Conservation (phyloP, 2,113 vertebrate genomes). For the Chascanopsetta lugubris region DNA sequence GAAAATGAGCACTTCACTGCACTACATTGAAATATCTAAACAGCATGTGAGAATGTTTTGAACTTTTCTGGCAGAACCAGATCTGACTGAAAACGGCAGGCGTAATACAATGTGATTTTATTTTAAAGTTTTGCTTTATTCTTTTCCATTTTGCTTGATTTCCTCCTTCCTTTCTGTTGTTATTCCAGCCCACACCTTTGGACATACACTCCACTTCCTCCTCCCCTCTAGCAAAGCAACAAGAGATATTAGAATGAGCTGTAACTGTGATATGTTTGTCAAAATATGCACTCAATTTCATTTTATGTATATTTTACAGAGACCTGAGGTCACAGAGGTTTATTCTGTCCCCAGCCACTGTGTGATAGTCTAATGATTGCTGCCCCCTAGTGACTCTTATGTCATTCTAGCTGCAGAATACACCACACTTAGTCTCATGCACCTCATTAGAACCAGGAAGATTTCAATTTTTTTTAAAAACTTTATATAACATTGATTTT, state of each 20-base stretch:
- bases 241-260: background rate
- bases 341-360: background rate
- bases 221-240: background rate
- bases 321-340: background rate
- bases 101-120: no score
- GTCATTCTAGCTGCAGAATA: slow-evolving; percentile 10
- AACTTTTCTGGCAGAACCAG: background rate
- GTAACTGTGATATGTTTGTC: background rate
- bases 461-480: no score
- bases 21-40: background rate
- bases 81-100: background rate
- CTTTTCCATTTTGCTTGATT: no score
- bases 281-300: background rate
- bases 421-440: background rate
- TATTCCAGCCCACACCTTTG: slow-evolving; percentile 1
- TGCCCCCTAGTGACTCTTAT: slow-evolving; percentile 80
- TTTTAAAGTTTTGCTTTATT: no score
- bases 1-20: background rate
- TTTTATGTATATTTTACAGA: background rate
- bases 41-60: slow-evolving; percentile 6
- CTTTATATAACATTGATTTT: no score
- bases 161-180: background rate
- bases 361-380: slow-evolving; percentile 63
- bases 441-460: slow-evolving; percentile 21
- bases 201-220: background rate